phyloP scores from a whole-genome alignment of 2,888 invertebrate species.

The Alitta virens region DNA sequence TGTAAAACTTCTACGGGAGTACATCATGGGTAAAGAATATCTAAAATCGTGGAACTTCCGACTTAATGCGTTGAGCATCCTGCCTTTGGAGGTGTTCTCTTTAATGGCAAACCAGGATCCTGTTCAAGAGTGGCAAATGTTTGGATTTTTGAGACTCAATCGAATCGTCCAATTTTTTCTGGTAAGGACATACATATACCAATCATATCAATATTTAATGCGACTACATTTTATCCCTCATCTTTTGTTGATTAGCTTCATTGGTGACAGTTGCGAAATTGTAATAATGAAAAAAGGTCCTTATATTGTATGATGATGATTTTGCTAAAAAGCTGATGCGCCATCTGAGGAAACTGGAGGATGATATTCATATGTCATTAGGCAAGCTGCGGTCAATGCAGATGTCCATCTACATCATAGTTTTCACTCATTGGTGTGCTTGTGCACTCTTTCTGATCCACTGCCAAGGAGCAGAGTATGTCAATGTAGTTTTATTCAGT shows the following conservation, averaged over 20 bases:
- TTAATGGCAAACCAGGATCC: not conserved
- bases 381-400: conserved; percentile 6
- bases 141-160: conserved; percentile 20
- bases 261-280: no score
- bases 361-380: conserved; percentile 3
- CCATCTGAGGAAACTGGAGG: conserved; percentile 8
- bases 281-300: no score
- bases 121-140: not conserved
- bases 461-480: conserved; percentile 10
- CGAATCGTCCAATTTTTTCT: conserved; percentile 17
- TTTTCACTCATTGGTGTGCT: conserved; percentile 22
- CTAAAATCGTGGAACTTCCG: conserved; percentile 14
- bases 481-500: not conserved
- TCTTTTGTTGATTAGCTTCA: no score
- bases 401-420: conserved; percentile 22
- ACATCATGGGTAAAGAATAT: conserved; percentile 14
- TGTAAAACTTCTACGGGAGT: no score
- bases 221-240: no score
- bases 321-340: not conserved
- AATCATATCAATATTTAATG: no score
- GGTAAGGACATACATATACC: conserved; percentile 7
- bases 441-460: conserved; percentile 15
- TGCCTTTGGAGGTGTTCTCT: conserved; percentile 25
- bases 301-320: no score
- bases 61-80: conserved; percentile 16